These are phyloP conservation scores for Heterotis niloticus DNA, from an alignment of 2,113 vertebrate genomes.

Conservation along the genomic window DNA sequence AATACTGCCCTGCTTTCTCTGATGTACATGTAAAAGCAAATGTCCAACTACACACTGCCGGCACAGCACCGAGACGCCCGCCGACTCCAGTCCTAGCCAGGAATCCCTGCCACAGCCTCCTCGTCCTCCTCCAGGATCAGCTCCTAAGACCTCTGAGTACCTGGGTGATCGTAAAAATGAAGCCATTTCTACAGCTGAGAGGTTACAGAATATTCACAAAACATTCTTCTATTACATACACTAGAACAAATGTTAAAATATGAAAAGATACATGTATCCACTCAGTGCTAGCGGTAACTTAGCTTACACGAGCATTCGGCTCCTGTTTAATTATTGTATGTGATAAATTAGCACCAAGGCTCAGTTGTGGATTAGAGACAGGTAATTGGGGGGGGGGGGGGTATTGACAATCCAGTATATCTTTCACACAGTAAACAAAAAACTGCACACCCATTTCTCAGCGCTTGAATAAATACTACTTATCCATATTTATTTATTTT, in stretches of 20 bases:
- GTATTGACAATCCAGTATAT: not conserved
- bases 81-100: too few species aligned
- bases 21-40: too few species aligned
- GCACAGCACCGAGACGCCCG: too few species aligned
- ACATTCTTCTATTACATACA: not conserved
- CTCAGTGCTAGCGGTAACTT: not conserved
- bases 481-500: not conserved
- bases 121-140: too few species aligned
- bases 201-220: not conserved
- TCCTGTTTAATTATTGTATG: not conserved
- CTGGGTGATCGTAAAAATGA: not conserved
- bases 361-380: not conserved
- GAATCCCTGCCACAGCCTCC: too few species aligned
- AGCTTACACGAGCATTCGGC: not conserved
- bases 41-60: too few species aligned
- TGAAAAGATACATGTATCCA: not conserved
- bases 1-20: too few species aligned
- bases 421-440: not conserved
- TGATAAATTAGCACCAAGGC: conserved; percentile 4
- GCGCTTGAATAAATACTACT: conserved; percentile 17
- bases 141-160: too few species aligned
- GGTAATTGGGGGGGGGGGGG: not conserved
- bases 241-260: not conserved
- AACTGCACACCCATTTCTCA: conserved; percentile 1
- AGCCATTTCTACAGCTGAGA: not conserved